Base-by-base conservation (phyloP, 2,113 vertebrate genomes). In the Collichthys lucidus region DNA sequence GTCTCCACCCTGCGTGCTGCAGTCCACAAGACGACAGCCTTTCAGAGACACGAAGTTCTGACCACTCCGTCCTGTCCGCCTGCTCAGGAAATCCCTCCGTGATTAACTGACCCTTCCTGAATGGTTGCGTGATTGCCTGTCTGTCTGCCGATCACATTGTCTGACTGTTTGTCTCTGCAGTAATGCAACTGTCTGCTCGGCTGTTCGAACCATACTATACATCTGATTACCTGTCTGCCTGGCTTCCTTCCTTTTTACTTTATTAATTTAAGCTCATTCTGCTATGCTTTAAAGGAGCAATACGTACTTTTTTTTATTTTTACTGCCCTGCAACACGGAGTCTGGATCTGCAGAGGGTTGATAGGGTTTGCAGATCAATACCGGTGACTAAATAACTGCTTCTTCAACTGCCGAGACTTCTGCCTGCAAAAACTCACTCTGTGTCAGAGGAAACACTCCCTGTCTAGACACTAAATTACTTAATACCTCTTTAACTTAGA, bases 71-170 rank as follows among this genome's bases (percentile, higher is more conserved):
- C 55, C 68, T 24, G 68, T 52, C 20, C 0, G 68, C 49, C 82
- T 3, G 63, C 61, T 67, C 77, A 83, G 88, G 86, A 91, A 91
- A 89, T 85, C 79, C 85, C 85, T 61, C 55, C 3, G 42, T 72
- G 86, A 91, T 85, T 86, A 86, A 82, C 24, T 11, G 66, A 57
- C 40, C 52, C 69, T 72, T 83, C 84, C 85, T 53, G 73, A 61
- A 24, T 0, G 22, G 49, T 77, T 64, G 66, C 4, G 40, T 77
- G 42, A 47, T 57, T 75, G 59, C 40, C 53, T 66, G 73, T 49
- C 68, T 35, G 74, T 31, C 42, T 50, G 75, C 20, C 62, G 35
- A 8, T 71, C 55, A 68, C 9, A 10, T 52, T 4, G 62, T 55
- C 52, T 0, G 14, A 63, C 68, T 80, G 47, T 65, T 77, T 74